Evolutionary conservation across 1,140 invertebrate species (phyloP).

Genomic region (Tetragonula clypearis): DNA sequence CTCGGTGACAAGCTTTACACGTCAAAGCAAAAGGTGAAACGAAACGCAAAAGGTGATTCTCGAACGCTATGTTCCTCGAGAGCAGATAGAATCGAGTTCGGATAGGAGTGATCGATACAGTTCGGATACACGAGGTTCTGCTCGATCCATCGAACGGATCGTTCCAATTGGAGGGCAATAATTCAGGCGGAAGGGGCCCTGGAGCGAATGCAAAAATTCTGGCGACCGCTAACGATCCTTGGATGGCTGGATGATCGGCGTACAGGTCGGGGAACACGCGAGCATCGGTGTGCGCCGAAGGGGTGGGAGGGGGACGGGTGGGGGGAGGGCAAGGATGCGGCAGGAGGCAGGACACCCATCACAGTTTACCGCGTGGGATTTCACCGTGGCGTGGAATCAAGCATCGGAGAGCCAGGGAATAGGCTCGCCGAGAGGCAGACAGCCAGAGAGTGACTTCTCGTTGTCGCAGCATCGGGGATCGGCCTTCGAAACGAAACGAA

Average conservation of each 20-base stretch:
- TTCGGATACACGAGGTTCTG: too few relatives aligned
- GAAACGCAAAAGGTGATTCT: too few relatives aligned
- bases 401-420: constrained; percentile 50
- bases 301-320: neutral
- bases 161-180: neutral
- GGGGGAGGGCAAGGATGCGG: constrained; percentile 13
- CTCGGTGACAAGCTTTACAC: too few relatives aligned
- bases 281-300: neutral
- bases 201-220: neutral
- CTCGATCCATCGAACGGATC: too few relatives aligned
- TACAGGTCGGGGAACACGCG: neutral
- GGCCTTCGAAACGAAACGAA: constrained; percentile 77
- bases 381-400: constrained; percentile 67
- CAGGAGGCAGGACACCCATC: constrained; percentile 61
- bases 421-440: constrained; percentile 45
- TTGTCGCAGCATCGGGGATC: constrained; percentile 75
- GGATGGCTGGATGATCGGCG: constrained; percentile 18
- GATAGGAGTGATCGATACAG: too few relatives aligned
- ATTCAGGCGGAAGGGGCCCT: neutral
- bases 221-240: constrained; percentile 5
- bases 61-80: too few relatives aligned
- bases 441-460: constrained; percentile 74
- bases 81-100: too few relatives aligned
- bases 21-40: too few relatives aligned
- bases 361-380: constrained; percentile 57